A percentile compares a stretch with the other conserved stretches of the same genome.
Conservation (phyloP, 2,113 vertebrate species). For the Coptodon rendalli region DNA sequence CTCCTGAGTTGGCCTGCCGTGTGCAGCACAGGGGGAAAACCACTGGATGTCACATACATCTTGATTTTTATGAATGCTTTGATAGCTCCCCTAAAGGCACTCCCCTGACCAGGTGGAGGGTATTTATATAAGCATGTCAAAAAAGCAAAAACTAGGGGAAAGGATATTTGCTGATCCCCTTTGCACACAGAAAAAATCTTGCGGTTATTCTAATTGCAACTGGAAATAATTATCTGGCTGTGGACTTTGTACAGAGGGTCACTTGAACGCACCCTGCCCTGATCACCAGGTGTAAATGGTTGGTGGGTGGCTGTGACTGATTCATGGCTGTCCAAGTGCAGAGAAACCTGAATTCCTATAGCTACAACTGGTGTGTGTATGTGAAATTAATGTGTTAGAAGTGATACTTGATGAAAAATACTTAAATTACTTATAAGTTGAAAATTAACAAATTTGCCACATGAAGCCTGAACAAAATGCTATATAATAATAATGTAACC, state of each 20-base stretch:
- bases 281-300: conserved; percentile 61
- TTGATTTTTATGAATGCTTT: conserved; percentile 74
- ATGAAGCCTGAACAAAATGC: neutral
- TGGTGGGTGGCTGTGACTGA: conserved; percentile 52
- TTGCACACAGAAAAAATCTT: conserved; percentile 36
- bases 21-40: conserved; percentile 49
- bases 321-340: conserved; percentile 32
- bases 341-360: neutral
- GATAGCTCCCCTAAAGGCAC: conserved; percentile 68
- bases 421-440: neutral
- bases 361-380: neutral
- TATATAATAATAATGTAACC: neutral
- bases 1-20: conserved; percentile 55
- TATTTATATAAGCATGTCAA: conserved; percentile 68
- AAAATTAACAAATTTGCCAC: neutral
- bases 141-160: conserved; percentile 48
- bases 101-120: conserved; percentile 68
- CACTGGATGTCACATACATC: conserved; percentile 71
- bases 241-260: conserved; percentile 59
- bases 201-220: conserved; percentile 67
- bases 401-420: neutral
- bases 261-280: conserved; percentile 44
- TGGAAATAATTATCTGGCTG: conserved; percentile 73
- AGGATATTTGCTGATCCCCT: conserved; percentile 55
- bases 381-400: neutral